Conservation (phyloP, 1,140 invertebrate species). For the Sarcophaga peregrina region DNA sequence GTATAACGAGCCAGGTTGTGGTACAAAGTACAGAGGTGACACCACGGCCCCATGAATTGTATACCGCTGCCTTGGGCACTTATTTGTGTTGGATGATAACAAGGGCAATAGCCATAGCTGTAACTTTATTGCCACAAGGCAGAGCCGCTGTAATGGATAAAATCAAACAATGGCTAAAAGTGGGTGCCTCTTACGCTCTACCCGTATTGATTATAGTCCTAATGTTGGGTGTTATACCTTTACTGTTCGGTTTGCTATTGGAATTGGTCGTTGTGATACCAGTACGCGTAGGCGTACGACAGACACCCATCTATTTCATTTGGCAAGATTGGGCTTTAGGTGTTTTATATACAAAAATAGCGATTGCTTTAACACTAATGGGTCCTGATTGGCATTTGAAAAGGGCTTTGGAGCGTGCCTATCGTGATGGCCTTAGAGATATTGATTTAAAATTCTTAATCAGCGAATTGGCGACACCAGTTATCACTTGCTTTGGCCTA, state of each 20-base stretch:
- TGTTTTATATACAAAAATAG: constrained; percentile 96
- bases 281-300: constrained; percentile 89
- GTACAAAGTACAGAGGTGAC: constrained; percentile 68
- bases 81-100: constrained; percentile 93
- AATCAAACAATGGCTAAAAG: constrained; percentile 79
- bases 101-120: constrained; percentile 80
- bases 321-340: constrained; percentile 98
- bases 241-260: constrained; percentile 90
- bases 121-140: constrained; percentile 89
- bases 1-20: constrained; percentile 49
- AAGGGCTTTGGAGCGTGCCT: constrained; percentile 89
- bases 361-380: constrained; percentile 97
- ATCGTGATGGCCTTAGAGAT: constrained; percentile 89
- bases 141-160: constrained; percentile 80
- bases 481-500: constrained; percentile 87
- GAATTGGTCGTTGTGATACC: constrained; percentile 94
- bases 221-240: constrained; percentile 92
- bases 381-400: constrained; percentile 95
- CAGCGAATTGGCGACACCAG: constrained; percentile 85
- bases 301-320: constrained; percentile 95
- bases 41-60: constrained; percentile 89
- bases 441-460: constrained; percentile 92
- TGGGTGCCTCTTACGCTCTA: constrained; percentile 76
- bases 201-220: constrained; percentile 72
- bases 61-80: constrained; percentile 88